Conservation (phyloP, 2,888 invertebrate species). For the Pyrrhia umbra region DNA sequence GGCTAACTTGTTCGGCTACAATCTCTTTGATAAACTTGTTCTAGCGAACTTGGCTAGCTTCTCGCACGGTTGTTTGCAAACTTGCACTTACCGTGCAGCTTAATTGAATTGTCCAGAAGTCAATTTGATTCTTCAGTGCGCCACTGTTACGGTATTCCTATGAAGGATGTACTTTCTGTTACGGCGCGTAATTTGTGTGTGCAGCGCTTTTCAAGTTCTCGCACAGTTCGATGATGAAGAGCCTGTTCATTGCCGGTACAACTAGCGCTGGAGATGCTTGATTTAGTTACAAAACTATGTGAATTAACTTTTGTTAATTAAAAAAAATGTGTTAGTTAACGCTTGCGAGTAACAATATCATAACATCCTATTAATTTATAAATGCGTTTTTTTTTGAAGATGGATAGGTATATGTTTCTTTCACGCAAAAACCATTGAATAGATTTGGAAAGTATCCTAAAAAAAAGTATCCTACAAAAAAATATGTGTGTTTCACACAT, state of each 20-base stretch:
- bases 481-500: no score
- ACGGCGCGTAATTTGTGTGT: conserved; percentile 9
- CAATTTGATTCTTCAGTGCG: conserved; percentile 82
- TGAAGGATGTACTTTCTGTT: conserved; percentile 32
- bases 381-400: no score
- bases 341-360: neutral
- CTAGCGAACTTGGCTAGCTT: conserved; percentile 77
- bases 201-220: conserved; percentile 30
- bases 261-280: neutral
- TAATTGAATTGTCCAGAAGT: conserved; percentile 88
- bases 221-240: conserved; percentile 8
- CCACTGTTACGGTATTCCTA: conserved; percentile 55
- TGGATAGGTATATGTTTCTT: no score
- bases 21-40: conserved; percentile 81
- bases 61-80: conserved; percentile 84
- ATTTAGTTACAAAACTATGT: neutral
- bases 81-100: conserved; percentile 85
- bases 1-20: conserved; percentile 83
- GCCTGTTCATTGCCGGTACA: neutral
- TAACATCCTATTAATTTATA: no score
- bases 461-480: no score
- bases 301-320: neutral
- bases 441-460: no score
- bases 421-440: no score
- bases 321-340: neutral